Conservation (phyloP, 2,888 invertebrate genomes). For the Ectemnius cavifrons region DNA sequence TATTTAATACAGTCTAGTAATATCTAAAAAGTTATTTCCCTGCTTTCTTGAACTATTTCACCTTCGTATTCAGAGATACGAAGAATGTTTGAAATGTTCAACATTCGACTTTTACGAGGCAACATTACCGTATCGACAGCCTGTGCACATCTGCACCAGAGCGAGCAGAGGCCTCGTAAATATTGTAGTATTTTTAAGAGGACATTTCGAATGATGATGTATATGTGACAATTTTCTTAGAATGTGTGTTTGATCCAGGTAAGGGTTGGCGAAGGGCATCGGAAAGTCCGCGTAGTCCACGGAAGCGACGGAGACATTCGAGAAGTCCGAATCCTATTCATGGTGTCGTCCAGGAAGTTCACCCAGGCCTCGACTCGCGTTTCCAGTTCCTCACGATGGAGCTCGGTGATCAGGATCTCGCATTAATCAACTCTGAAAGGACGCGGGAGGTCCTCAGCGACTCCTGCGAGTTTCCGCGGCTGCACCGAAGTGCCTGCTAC, state of each 20-base stretch:
- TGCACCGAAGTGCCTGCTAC: conserved; percentile 75
- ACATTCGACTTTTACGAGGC: too few species aligned
- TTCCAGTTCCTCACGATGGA: conserved; percentile 73
- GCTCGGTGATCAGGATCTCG: conserved; percentile 69
- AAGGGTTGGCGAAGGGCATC: conserved; percentile 69
- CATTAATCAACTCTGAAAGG: conserved; percentile 71
- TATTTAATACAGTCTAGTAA: too few species aligned
- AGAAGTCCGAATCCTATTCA: conserved; percentile 66
- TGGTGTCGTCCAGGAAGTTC: conserved; percentile 59
- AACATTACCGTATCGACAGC: too few species aligned
- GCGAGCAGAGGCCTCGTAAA: too few species aligned
- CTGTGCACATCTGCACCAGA: too few species aligned
- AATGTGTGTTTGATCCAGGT: conserved; percentile 47
- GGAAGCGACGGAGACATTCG: conserved; percentile 70
- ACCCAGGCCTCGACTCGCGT: conserved; percentile 66
- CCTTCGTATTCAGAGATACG: too few species aligned
- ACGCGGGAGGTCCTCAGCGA: conserved; percentile 69
- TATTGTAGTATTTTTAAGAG: too few species aligned
- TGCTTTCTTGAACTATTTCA: too few species aligned
- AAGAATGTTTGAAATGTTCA: too few species aligned
- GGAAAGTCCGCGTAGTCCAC: conserved; percentile 69
- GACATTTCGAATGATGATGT: too few species aligned
- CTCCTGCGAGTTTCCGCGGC: conserved; percentile 69
- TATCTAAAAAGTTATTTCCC: too few species aligned
- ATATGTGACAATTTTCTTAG: too few species aligned